Base-by-base conservation (phyloP, 2,113 vertebrate species). In the Ovibos moschatus region DNA sequence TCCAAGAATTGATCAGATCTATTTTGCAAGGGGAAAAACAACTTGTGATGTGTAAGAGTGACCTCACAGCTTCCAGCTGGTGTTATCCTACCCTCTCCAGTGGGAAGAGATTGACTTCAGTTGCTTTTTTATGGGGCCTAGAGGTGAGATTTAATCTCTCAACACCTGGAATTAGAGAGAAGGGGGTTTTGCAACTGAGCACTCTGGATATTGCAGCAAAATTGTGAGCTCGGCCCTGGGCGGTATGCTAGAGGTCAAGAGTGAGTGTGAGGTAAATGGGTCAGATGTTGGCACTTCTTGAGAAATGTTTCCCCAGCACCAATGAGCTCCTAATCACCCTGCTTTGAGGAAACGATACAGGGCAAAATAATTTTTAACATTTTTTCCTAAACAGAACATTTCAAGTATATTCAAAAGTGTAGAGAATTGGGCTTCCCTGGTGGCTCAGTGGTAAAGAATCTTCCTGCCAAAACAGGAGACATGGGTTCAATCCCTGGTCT, bases 71-170 rank as follows among this genome's bases (percentile, higher is more conserved):
- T 60, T 51, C 19, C 12, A 12, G 76, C 30, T 25, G 55, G 53
- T 92, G 30, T 25, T 74, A 55, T 76, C 57, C 45, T 36, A 60
- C 14, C 2, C 3, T 47, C 74, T 53, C 33, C 3, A 0, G 51
- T 5, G 15, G 71, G 43, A 43, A 43, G 28, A 51, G 36, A 43
- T 55, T 64, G n/a, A 71, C 43, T 58, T 57, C 53, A 33, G 36
- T 19, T 47, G 15, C 27, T 5, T 16, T 25, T 85, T 87, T 87
- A 91, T 94, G 50, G 57, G 45, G n/a, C 79, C 30, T 21, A 91
- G 55, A 79, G 85, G 81, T 91, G 82, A 98, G 89, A 97, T 97
- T 78, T 96, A 47, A 94, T 95, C 91, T 95, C 25, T 33, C 1
- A 28, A 76, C 60, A 87, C 71, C 94, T 97, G 51, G 27, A 55